phyloP scores from a whole-genome alignment of 2,113 vertebrate species.

The Tragelaphus buxtoni region DNA sequence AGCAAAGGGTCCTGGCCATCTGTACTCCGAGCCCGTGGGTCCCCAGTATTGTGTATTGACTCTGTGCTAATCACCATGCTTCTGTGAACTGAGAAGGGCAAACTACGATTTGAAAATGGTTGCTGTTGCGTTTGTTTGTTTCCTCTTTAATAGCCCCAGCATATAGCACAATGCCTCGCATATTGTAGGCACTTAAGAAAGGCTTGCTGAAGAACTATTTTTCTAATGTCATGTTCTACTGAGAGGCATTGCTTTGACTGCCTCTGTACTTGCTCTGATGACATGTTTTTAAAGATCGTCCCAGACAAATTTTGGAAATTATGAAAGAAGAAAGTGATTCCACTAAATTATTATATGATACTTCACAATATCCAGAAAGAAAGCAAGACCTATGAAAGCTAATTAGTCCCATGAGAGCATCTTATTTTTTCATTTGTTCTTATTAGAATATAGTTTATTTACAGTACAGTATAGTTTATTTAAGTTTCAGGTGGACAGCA shows the following conservation, averaged over 20 bases:
- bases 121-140: slow-evolving; percentile 36
- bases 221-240: neutral
- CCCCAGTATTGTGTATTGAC: neutral
- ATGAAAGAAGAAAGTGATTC: neutral
- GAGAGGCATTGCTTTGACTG: neutral
- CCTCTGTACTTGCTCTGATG: neutral
- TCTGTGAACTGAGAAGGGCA: slow-evolving; percentile 41
- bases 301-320: neutral
- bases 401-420: slow-evolving; percentile 44
- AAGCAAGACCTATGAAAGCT: neutral
- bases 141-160: neutral
- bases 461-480: neutral
- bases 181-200: neutral
- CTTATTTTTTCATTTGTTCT: neutral
- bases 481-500: neutral
- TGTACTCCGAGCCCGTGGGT: slow-evolving; percentile 28
- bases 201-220: neutral
- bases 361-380: neutral
- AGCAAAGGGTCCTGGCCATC: neutral
- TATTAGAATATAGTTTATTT: neutral
- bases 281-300: neutral
- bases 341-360: neutral
- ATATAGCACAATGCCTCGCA: neutral
- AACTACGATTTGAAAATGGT: slow-evolving; percentile 56
- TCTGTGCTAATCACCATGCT: slow-evolving; percentile 28